phyloP scores from a whole-genome alignment of 2,113 vertebrate genomes.

The Nettapus auritus region DNA sequence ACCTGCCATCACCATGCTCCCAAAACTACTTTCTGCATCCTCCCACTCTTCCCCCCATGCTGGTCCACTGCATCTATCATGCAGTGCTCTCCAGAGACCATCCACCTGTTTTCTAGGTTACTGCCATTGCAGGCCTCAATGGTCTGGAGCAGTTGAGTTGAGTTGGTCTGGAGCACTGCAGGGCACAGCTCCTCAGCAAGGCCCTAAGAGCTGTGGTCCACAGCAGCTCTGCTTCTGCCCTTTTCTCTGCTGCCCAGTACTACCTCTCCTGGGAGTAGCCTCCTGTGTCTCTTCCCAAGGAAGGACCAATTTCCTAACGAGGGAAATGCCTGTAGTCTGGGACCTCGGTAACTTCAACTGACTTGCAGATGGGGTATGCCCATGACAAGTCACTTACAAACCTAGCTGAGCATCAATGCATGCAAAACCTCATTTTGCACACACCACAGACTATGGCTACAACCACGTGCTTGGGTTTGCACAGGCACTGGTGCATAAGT shows the following conservation, averaged over 20 bases:
- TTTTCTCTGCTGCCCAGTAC: not conserved
- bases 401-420: not conserved
- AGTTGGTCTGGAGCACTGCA: not conserved
- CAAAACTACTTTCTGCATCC: not conserved
- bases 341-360: not conserved
- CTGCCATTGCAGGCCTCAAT: rapidly evolving
- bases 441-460: not conserved
- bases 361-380: not conserved
- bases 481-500: slow-evolving; percentile 13
- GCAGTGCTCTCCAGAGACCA: not conserved
- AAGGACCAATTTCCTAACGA: not conserved
- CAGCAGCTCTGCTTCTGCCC: not conserved
- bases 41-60: not conserved
- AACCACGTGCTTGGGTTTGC: slow-evolving; percentile 20
- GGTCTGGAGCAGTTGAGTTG: not conserved
- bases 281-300: not conserved
- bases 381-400: not conserved
- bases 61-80: not conserved
- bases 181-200: not conserved
- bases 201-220: not conserved
- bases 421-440: slow-evolving; percentile 21
- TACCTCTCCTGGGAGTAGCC: not conserved
- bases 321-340: not conserved
- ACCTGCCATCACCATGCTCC: not conserved
- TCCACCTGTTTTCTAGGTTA: not conserved